Evolutionary conservation across 2,113 vertebrate species (phyloP), one percentile per base, ranked within the genome.

Genomic region (Sorex fumeus): DNA sequence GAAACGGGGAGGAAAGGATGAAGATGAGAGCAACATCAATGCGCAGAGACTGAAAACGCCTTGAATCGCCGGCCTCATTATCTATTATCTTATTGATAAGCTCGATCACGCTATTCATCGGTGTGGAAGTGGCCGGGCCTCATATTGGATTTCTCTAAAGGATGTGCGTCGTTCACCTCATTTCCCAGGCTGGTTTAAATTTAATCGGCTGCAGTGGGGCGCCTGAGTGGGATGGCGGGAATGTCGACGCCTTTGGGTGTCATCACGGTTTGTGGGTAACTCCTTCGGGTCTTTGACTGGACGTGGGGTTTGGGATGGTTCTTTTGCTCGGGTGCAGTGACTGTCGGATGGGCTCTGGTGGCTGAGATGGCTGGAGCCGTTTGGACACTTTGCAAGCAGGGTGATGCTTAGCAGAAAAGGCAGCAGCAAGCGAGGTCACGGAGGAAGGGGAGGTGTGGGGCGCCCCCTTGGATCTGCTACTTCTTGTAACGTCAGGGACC

Each of bases 51-150:
- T 66, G 43, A 1, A 88, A 77, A 7, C 30, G 30, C 30, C 67
- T 84, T 53, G 30, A 6, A 10, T 67, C 4, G 25, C 19, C 6
- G 21, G 3, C 1, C 32, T 45, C 34, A 47, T 50, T 32, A 30
- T 77, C 62, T 76, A 6, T 53, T 67, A 77, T 40, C 60, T 92
- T 74, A 69, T 74, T 67, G 57, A 66, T 84, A 84, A 86, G n/a
- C 28, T 53, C 64, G 25, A 4, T 64, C 34, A 90, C 43, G 78
- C 53, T 57, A 34, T 32, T 81, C 19, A 28, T 18, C 18, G 27
- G 8, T 77, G 3, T 71, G 53, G 32, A 53, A 16, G 45, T 86
- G 47, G 6, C 34, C 9, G 21, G 57, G 53, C 60, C 47, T 45
- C 18, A 3, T 27, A 47, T 88, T 80, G 57, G 32, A 64, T 69